Base-by-base conservation (phyloP, 2,797 vertebrate genomes). In the Petrocephalus sullivani region DNA sequence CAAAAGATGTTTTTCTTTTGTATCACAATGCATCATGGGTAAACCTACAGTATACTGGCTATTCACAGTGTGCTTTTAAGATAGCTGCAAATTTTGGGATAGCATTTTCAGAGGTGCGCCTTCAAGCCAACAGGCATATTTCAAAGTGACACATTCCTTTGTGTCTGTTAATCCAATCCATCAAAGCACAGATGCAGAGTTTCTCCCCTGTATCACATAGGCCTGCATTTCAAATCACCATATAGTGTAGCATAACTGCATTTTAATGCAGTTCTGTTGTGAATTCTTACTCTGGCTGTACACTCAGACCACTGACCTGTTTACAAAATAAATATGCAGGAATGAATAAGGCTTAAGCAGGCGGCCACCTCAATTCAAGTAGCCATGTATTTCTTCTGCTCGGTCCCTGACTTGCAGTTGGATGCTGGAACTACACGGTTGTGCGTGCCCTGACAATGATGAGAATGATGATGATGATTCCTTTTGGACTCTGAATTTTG, bases 91-190 rank as follows among this genome's bases (percentile, higher is more conserved):
- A 75, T 41, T 75, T 75, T 75, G 67, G 33, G 67, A 41, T 41
- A 75, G 67, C 67, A 5, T 23, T 84, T 51, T 5, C 21, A 53
- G 81, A 84, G 53, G 81, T 9, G 10, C n/a, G 23, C 21, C 46
- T 54, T 84, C 81, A 51, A 54, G 81, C 81, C 81, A 84, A 84
- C 46, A 9, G 81, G 53, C 51, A 54, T 83, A 83, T 84, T 84
- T 51, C 53, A 57, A 85, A 28, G 23, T 85, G 33, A 58, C 28
- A 56, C 51, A 57, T 85, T 85, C 84, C 21, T 56, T 85, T 85
- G 51, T 57, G 49, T 53, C 53, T 85, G 82, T 56, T 85, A 56
- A 85, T 54, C 49, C 83, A 54, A 56, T 85, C 78, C n/a, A 56
- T 85, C 84, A 85, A 56, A 85, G 16, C 84, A 7, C 12, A 85